Base-by-base conservation (phyloP, 2,113 vertebrate species). In the Morone chrysops region DNA sequence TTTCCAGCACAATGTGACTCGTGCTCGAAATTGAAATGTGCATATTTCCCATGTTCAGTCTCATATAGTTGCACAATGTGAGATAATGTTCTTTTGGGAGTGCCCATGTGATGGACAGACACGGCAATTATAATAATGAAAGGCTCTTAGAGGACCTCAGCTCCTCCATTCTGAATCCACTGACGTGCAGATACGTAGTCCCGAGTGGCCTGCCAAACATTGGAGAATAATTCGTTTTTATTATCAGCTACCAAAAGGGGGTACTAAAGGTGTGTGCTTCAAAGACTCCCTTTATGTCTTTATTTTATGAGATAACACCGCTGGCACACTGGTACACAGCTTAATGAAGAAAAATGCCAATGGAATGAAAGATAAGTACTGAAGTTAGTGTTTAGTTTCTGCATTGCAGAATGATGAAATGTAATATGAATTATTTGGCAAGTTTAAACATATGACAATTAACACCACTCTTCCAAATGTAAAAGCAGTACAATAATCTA, bases 101-200 rank as follows among this genome's bases (percentile, higher is more conserved):
- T 43, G 80, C 47, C 86, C 57, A 14, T 81, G 72, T 92, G 93
- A 94, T 76, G 83, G 92, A 92, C 93, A 88, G 87, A 84, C 71
- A 53, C 22, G 57, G 81, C 86, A 88, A 92, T 93, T 90, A 92
- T 57, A 82, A 88, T 92, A 94, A 94, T 91, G 86, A 93, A 91
- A 90, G 57, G 80, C 66, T 83, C 90, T 88, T 87, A 47, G 83
- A 76, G 83, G 86, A 87, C 75, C 73, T 38, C 63, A 43, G 73
- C 75, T 80, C 61, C 66, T 84, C 65, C 70, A 11, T 60, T 71
- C 68, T 82, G 68, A 79, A 61, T 50, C 68, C 65, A 69, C 71
- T 78, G 81, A 85, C 70, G 47, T 62, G 77, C 62, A 83, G 80
- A 81, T 62, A 82, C 54, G 61, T 56, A 43, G 62, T 87, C 86